phyloP scores from a whole-genome alignment of 2,888 invertebrate species.

The Drosophila aldrichi region DNA sequence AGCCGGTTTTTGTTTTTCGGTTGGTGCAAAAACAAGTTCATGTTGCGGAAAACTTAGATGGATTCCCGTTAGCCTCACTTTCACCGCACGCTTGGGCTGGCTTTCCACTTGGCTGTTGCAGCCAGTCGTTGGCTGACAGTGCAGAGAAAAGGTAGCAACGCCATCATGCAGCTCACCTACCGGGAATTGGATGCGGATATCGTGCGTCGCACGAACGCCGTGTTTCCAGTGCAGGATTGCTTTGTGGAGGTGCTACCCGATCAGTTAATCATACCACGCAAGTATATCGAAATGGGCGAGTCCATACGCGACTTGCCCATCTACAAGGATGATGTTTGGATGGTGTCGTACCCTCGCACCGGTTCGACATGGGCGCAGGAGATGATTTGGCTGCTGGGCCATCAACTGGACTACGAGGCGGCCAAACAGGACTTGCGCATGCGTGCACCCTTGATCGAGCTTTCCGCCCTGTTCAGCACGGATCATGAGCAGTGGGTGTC shows the following conservation, averaged over 20 bases:
- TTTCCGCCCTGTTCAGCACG: conserved; percentile 88
- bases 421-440: conserved; percentile 87
- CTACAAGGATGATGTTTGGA: conserved; percentile 92
- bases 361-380: conserved; percentile 98
- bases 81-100: conserved; percentile 63
- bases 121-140: conserved; percentile 44
- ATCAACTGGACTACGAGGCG: conserved; percentile 91
- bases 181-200: conserved; percentile 88
- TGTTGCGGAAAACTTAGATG: conserved; percentile 46
- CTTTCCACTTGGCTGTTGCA: conserved; percentile 37
- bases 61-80: conserved; percentile 63
- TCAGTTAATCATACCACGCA: conserved; percentile 89
- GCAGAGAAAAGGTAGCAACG: conserved; percentile 26
- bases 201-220: conserved; percentile 88
- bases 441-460: conserved; percentile 91
- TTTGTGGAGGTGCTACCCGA: conserved; percentile 91
- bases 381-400: conserved; percentile 95
- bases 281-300: conserved; percentile 89
- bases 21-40: conserved; percentile 48
- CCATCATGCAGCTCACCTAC: conserved; percentile 84
- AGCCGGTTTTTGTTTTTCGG: conserved; percentile 22
- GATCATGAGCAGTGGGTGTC: conserved; percentile 88
- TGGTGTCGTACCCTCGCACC: conserved; percentile 95
- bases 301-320: conserved; percentile 90
- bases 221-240: conserved; percentile 89